Conservation (phyloP, 1,140 invertebrate species). For the Batillaria attramentaria region DNA sequence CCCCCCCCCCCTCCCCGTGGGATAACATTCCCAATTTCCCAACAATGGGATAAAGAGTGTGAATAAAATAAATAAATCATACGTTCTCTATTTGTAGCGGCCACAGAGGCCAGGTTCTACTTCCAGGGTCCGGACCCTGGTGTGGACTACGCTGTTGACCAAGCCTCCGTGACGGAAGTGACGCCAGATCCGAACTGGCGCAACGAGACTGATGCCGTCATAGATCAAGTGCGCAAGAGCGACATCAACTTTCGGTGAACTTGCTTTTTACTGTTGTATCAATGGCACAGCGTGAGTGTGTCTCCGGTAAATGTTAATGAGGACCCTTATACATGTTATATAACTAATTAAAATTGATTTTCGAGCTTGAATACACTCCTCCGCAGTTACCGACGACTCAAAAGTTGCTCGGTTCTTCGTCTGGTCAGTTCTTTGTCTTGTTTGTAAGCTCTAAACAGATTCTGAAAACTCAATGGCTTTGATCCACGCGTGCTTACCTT, state of each 20-base stretch:
- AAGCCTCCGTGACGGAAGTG: not conserved
- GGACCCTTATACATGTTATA: not conserved
- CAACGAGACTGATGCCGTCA: conserved; percentile 19
- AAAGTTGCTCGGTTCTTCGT: too few relatives aligned
- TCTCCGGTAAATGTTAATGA: not conserved
- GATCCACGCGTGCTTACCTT: not conserved
- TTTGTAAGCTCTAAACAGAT: not conserved
- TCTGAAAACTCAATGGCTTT: not conserved
- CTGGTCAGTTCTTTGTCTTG: not conserved
- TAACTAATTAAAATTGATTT: too few relatives aligned
- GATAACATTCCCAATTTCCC: too few relatives aligned
- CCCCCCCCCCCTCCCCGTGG: too few relatives aligned
- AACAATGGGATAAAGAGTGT: too few relatives aligned
- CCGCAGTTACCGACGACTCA: too few relatives aligned
- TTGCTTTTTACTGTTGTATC: not conserved
- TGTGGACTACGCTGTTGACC: conserved; percentile 24
- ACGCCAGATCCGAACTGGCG: conserved; percentile 12
- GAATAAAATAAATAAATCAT: too few relatives aligned
- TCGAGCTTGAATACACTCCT: too few relatives aligned
- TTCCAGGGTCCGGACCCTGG: conserved; percentile 18
- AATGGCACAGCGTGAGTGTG: not conserved
- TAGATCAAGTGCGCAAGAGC: conserved; percentile 25
- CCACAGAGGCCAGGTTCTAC: not conserved
- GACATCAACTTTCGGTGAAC: conserved; percentile 20
- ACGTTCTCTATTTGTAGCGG: not conserved